phyloP scores from a whole-genome alignment of 2,888 invertebrate genomes.

The Exocentrus adspersus region DNA sequence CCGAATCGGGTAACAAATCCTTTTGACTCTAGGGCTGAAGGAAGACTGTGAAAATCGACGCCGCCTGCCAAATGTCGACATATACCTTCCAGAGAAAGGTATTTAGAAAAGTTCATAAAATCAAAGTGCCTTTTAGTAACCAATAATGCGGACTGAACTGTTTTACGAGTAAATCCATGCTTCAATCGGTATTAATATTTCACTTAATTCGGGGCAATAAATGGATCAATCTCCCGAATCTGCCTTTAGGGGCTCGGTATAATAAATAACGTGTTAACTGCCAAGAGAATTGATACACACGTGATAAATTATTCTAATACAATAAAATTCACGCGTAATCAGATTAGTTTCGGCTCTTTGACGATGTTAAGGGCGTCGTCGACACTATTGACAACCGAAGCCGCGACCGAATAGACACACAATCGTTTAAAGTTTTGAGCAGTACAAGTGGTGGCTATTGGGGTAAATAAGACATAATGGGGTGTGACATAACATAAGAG shows the following conservation, averaged over 20 bases:
- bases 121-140: too few species aligned
- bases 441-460: constrained; percentile 4
- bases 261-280: constrained; percentile 34
- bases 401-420: constrained; percentile 22
- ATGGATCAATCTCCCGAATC: constrained; percentile 17
- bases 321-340: constrained; percentile 48
- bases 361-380: constrained; percentile 33
- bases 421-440: constrained; percentile 21
- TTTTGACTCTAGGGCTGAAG: constrained; percentile 27
- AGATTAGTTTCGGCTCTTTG: constrained; percentile 46
- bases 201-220: constrained; percentile 1
- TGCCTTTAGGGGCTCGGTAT: constrained; percentile 14
- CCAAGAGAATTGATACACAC: constrained; percentile 31
- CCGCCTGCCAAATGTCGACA: constrained; percentile 41
- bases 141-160: too few species aligned
- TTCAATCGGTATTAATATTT: too few species aligned
- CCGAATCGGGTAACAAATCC: constrained; percentile 59
- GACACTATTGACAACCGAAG: too few species aligned
- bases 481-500: too few species aligned
- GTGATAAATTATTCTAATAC: constrained; percentile 37
- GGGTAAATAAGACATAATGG: constrained; percentile 22
- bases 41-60: constrained; percentile 37
- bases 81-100: neutral
- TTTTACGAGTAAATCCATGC: too few species aligned
- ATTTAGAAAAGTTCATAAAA: neutral